A percentile compares a stretch with the other conserved stretches of the same genome.
phyloP scores from a whole-genome alignment of 2,888 invertebrate genomes.

The Dimorphilus gyrociliatus region DNA sequence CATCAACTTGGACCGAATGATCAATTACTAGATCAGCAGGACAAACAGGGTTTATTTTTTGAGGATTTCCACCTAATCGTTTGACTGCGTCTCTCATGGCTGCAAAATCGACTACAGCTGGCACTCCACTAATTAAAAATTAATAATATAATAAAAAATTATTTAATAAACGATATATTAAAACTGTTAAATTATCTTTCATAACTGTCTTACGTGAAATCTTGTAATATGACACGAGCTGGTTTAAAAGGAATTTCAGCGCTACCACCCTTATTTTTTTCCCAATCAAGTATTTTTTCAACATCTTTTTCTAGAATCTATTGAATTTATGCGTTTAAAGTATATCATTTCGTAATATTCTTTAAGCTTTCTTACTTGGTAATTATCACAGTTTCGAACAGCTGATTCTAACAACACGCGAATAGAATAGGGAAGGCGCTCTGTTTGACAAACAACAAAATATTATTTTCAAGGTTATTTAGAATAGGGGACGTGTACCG shows the following conservation, averaged over 20 bases:
- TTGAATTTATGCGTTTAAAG: no score
- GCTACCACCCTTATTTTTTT: constrained; percentile 51
- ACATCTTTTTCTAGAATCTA: constrained; percentile 59
- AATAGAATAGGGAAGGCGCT: constrained; percentile 66
- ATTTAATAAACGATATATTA: not conserved
- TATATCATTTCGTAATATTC: no score
- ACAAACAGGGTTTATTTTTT: constrained; percentile 87
- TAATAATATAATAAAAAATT: not conserved
- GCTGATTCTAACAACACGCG: constrained; percentile 84
- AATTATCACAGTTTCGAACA: constrained; percentile 86
- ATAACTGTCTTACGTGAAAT: constrained; percentile 45
- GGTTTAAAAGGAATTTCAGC: constrained; percentile 92
- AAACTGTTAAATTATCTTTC: not conserved
- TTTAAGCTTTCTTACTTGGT: no score
- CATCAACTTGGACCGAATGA: constrained; percentile 94
- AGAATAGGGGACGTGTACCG: constrained; percentile 46
- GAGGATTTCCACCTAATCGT: constrained; percentile 65
- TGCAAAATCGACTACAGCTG: constrained; percentile 95
- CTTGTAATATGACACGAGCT: constrained; percentile 79
- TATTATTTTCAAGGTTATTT: constrained; percentile 9
- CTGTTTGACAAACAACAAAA: constrained; percentile 17
- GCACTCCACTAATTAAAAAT: constrained; percentile 62
- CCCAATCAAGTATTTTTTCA: constrained; percentile 72
- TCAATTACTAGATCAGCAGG: constrained; percentile 95
- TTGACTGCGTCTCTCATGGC: constrained; percentile 93